Evolutionary conservation across 1,140 invertebrate species (phyloP).

Genomic region (Heliconius hermathena): DNA sequence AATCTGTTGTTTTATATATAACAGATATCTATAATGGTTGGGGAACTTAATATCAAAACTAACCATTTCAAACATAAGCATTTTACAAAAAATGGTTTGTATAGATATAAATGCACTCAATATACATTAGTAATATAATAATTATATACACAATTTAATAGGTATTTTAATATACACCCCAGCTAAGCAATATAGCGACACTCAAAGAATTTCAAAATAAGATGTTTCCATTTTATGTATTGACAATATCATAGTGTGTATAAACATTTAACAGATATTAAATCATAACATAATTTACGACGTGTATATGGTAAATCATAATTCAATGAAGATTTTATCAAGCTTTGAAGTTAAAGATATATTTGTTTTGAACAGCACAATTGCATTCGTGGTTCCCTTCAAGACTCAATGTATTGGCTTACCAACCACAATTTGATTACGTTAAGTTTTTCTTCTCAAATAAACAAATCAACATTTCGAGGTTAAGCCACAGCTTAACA

Average conservation of each 20-base stretch:
- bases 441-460: slow-evolving; percentile 44
- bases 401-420: slow-evolving; percentile 49
- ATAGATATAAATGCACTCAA: neutral
- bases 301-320: slow-evolving; percentile 9
- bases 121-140: neutral
- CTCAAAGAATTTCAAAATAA: slow-evolving; percentile 5
- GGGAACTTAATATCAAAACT: neutral
- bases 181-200: neutral
- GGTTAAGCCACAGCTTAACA: slow-evolving; percentile 50
- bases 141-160: neutral
- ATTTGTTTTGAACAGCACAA: slow-evolving; percentile 42
- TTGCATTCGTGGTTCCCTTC: slow-evolving; percentile 49
- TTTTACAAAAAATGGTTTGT: neutral
- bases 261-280: slow-evolving; percentile 20
- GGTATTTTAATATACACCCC: neutral
- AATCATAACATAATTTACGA: slow-evolving; percentile 27
- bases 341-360: slow-evolving; percentile 23
- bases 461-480: slow-evolving; percentile 61
- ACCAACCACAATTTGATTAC: slow-evolving; percentile 44
- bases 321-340: slow-evolving; percentile 18
- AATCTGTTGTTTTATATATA: neutral
- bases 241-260: slow-evolving; percentile 12
- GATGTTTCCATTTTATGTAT: neutral
- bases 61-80: neutral
- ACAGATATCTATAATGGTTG: neutral